Evolutionary conservation across 2,113 vertebrate species (phyloP), one percentile per base, ranked within the genome.

Genomic region (Aspidoscelis tigris): DNA sequence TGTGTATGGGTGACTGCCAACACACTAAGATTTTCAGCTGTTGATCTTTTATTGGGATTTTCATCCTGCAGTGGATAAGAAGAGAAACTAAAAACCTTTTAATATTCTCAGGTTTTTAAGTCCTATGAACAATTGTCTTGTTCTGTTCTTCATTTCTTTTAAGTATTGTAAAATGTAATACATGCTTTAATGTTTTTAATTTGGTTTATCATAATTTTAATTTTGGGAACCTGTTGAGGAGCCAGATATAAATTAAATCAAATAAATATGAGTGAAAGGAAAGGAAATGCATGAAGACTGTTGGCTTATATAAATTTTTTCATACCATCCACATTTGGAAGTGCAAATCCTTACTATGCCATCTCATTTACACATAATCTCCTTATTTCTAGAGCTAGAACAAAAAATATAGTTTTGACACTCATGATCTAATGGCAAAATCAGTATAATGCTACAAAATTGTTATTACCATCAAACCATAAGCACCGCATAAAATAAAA

Each of bases 401-500:
- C 22, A 66, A 65, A 79, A 20, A 26, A 7, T 9, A 61, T 7
- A 11, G 33, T 43, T 66, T 2, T 22, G 14, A 26, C n/a, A 7
- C 24, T 11, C 14, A 44, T n/a, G 18, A 1, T 4, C 5, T 79
- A 47, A 12, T 68, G 64, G 14, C 66, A 72, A 43, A 79, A 39
- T 78, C 76, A 43, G 39, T 66, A 47, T 21, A 50, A 50, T 50
- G 47, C 5, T 50, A 50, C 5, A 50, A 50, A 50, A 50, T 50
- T 50, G 47, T 50, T 50, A 50, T 9, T 50, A 50, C 47, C 2
- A 79, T 26, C 11, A 5, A 0, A 33, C 41, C 2, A 24, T 70
- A n/a, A 0, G 0, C 12, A 41, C 0, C 0, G 7, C 21, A 14
- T 14, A 33, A 5, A 3, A 7, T 0, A 16, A 1, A 8, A 18